These are phyloP conservation scores for Hyppa rectilinea DNA, from an alignment of 2,888 invertebrate species.

Conservation along the genomic window DNA sequence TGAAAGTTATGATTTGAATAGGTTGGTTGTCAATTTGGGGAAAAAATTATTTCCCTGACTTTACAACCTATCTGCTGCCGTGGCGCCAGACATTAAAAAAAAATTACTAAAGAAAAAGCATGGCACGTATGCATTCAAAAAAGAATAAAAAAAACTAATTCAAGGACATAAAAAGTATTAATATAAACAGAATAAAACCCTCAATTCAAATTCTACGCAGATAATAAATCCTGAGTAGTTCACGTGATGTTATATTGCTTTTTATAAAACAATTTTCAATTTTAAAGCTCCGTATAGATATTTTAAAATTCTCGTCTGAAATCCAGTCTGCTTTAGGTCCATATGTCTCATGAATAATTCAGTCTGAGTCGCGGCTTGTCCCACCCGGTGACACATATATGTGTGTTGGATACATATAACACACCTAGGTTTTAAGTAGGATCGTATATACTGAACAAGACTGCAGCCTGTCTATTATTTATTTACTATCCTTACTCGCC, in stretches of 20 bases:
- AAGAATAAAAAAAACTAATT: not conserved
- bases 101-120: no score
- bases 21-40: no score
- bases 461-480: no score
- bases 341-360: conserved; percentile 90
- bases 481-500: no score
- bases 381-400: conserved; percentile 82
- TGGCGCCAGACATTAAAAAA: no score
- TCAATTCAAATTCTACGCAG: conserved; percentile 56
- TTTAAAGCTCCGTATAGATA: conserved; percentile 85
- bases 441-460: conserved; percentile 42
- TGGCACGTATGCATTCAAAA: no score
- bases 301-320: conserved; percentile 89
- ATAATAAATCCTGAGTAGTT: conserved; percentile 63
- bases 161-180: not conserved
- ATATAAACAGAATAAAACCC: not conserved
- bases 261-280: conserved; percentile 86
- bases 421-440: conserved; percentile 66
- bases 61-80: no score
- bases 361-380: conserved; percentile 83
- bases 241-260: conserved; percentile 73
- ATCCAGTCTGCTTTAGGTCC: conserved; percentile 90
- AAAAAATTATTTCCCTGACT: no score
- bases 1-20: no score
- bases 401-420: conserved; percentile 67